These are phyloP conservation scores for Agriopis leucophaearia DNA, from an alignment of 2,888 invertebrate species.

Conservation along the genomic window DNA sequence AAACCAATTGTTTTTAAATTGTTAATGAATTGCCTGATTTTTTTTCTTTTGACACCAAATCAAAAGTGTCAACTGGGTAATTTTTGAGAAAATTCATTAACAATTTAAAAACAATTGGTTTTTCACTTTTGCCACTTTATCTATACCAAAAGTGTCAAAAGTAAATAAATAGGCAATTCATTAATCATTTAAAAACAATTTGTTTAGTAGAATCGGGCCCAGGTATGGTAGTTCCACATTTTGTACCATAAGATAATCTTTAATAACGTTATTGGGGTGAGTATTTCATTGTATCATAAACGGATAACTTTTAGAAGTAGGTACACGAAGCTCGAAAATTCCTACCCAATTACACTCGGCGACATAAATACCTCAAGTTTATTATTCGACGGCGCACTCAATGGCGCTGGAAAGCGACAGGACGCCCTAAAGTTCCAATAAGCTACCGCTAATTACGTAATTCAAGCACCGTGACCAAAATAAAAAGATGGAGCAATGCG, in stretches of 20 bases:
- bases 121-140: no score
- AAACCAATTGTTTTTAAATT: no score
- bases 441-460: conserved; percentile 81
- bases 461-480: conserved; percentile 80
- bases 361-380: conserved; percentile 53
- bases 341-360: conserved; percentile 45
- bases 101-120: no score
- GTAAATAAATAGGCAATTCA: no score
- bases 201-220: no score
- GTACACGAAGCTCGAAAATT: conserved; percentile 27
- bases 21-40: no score
- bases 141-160: no score
- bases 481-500: conserved; percentile 75
- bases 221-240: no score
- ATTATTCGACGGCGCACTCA: conserved; percentile 63
- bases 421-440: conserved; percentile 70
- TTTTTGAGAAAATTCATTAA: no score
- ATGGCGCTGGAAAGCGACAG: conserved; percentile 68
- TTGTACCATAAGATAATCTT: background rate
- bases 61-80: no score
- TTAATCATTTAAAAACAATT: no score
- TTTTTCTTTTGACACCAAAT: no score
- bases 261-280: background rate
- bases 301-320: conserved; percentile 1
- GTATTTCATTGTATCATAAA: background rate